Evolutionary conservation across 2,888 invertebrate species (phyloP).

Genomic region (Amphipyra berbera): DNA sequence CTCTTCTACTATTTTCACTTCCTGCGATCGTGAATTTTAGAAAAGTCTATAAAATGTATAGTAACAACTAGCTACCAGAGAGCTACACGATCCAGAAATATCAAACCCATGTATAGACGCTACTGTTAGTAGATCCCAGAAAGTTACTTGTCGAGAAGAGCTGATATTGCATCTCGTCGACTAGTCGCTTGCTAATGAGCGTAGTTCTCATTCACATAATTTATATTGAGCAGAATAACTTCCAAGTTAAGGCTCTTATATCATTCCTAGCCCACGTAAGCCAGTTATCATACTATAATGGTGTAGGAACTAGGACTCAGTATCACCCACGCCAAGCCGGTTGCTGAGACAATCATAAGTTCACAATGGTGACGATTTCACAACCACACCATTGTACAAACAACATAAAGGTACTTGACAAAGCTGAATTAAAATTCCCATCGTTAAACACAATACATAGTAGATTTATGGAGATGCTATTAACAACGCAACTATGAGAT

Average conservation of each 20-base stretch:
- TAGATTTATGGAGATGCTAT: constrained; percentile 23
- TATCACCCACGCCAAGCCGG: constrained; percentile 43
- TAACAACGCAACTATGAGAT: constrained; percentile 19
- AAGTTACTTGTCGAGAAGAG: too few relatives aligned
- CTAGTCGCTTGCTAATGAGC: too few relatives aligned
- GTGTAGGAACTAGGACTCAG: constrained; percentile 8
- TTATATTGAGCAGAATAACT: background rate
- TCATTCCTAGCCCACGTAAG: constrained; percentile 17
- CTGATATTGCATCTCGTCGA: too few relatives aligned
- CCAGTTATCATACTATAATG: constrained; percentile 7
- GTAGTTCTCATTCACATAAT: background rate
- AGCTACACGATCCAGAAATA: too few relatives aligned
- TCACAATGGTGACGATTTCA: constrained; percentile 66
- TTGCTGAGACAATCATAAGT: constrained; percentile 48
- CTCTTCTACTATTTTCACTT: too few relatives aligned
- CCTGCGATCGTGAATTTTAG: too few relatives aligned
- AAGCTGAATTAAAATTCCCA: constrained; percentile 43
- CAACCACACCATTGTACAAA: constrained; percentile 61
- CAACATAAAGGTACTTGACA: constrained; percentile 39
- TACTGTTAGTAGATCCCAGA: too few relatives aligned
- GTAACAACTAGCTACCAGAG: too few relatives aligned
- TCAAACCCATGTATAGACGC: too few relatives aligned
- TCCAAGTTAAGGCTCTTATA: background rate
- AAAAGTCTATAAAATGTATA: too few relatives aligned
- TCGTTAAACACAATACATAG: constrained; percentile 28